Evolutionary conservation across 2,888 invertebrate genomes (phyloP), one percentile per base, ranked within the genome.

Genomic region (Rotaria sp.): DNA sequence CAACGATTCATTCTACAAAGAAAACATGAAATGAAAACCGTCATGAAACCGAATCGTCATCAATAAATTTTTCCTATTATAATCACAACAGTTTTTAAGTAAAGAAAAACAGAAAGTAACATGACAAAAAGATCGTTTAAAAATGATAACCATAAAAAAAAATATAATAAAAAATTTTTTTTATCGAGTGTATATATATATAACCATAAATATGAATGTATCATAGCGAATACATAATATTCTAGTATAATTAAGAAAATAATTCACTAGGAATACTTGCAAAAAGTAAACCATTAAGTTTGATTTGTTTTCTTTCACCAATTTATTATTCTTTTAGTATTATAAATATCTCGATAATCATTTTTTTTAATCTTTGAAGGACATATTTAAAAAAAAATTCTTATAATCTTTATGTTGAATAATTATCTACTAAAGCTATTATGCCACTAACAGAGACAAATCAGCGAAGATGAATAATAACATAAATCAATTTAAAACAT

Each of bases 401-500:
- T 0, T 97, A 97, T 90, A 96, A 96, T 0, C 93, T 99, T 10
- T 99, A 98, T 91, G 96, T 97, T 0, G 98, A 99, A 90, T 98
- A 99, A 91, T 91, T 99, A 4, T 97, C 96, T 0, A 98, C 99
- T 0, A 94, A 94, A 11, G 97, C 98, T 0, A 99, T 99, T 90
- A 99, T 94, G 74, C 93, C 93, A 38, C 92, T 92, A 41, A 89
- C 93, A 87, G 90, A 89, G 74, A 88, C 88, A n/a, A 93, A 93
- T 88, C 88, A 90, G 85, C 88, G 92, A 88, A 92, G 90, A 92
- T 92, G 87, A 5, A 41, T 30, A 21, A n/a, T 57, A 80, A 30
- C 13, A 59, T 52, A 30, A 67, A 41, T 41, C 3, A 8, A 5
- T 41, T 41, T 8, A 41, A 41, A 41, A 41, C 3, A n/a, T n/a